phyloP scores from a whole-genome alignment of 2,797 vertebrate genomes.

The Anguilla marmorata region DNA sequence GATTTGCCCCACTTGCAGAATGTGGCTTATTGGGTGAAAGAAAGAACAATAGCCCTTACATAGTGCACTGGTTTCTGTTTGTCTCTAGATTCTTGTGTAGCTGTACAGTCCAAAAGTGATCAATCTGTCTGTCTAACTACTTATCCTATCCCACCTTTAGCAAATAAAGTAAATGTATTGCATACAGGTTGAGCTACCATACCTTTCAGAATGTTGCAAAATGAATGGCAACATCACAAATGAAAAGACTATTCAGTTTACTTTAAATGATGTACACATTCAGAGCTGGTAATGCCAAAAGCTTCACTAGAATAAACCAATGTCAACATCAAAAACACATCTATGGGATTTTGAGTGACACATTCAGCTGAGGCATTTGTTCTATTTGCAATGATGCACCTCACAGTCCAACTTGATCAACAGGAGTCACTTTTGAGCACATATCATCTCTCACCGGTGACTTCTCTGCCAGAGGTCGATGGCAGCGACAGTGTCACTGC shows the following conservation, averaged over 20 bases:
- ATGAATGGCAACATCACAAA: constrained; percentile 36
- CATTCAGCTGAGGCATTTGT: neutral
- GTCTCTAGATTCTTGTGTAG: constrained; percentile 66
- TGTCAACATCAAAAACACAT: neutral
- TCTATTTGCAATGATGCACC: neutral
- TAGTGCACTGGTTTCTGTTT: constrained; percentile 59
- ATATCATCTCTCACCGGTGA: too few relatives aligned
- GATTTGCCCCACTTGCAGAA: constrained; percentile 72
- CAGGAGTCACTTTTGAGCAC: too few relatives aligned
- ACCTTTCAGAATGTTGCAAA: constrained; percentile 47
- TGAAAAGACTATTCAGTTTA: constrained; percentile 44
- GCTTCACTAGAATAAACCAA: neutral
- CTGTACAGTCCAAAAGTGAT: constrained; percentile 59
- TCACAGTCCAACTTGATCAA: neutral
- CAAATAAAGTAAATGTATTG: constrained; percentile 44
- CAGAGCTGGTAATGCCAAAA: neutral
- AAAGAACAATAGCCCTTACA: constrained; percentile 49
- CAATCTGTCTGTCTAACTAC: constrained; percentile 60
- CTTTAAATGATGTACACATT: constrained; percentile 31
- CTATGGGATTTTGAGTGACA: neutral
- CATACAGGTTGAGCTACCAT: neutral
- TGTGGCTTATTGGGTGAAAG: constrained; percentile 53
- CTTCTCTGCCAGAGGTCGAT: too few relatives aligned
- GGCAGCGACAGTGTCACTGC: too few relatives aligned
- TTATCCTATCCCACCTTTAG: constrained; percentile 51